Base-by-base conservation (phyloP, 2,113 vertebrate genomes). In the Grus americana region DNA sequence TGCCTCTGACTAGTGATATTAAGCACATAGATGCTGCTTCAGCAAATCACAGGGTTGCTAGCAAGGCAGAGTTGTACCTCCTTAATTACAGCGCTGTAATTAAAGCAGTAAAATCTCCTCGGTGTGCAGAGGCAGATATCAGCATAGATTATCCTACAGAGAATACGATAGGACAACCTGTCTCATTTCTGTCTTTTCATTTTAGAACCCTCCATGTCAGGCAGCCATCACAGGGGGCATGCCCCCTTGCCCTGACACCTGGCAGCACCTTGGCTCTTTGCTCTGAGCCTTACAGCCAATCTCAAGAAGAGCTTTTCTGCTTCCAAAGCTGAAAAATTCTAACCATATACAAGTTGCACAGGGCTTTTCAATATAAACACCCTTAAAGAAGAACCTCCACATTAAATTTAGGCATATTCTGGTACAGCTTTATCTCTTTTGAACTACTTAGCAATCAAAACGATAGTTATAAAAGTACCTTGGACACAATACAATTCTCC, bases 71-170 rank as follows among this genome's bases (percentile, higher is more conserved):
- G 42, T 27, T 61, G 75, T 40, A 83, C 44, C 52, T 90, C 90
- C 73, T 95, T 94, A 96, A 96, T 96, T 84, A 94, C 68, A 91
- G 38, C 0, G 2, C 36, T 84, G 66, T 92, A 96, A 96, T 96
- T 96, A 95, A 92, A 91, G 84, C 78, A 49, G 76, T 55, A 68
- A 91, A 79, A 55, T 76, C 79, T 84, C 86, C 79, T 71, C 21
- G 34, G 89, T 85, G 38, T 67, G 63, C 86, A 95, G 54, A 93
- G 49, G 54, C 66, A 93, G 66, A 22, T 68, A 90, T 16, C 67
- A 57, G 75, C 61, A 95, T 15, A 91, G 63, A 84, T 84, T 90
- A 92, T 61, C 73, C 92, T 54, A n/a, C 79, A 81, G 88, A 83
- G 88, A 88, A 70, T 30, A 83, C 0, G 3, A 74, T 72, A 78